These are phyloP conservation scores for Grapholita molesta DNA, from an alignment of 1,140 invertebrate species.

Conservation along the genomic window DNA sequence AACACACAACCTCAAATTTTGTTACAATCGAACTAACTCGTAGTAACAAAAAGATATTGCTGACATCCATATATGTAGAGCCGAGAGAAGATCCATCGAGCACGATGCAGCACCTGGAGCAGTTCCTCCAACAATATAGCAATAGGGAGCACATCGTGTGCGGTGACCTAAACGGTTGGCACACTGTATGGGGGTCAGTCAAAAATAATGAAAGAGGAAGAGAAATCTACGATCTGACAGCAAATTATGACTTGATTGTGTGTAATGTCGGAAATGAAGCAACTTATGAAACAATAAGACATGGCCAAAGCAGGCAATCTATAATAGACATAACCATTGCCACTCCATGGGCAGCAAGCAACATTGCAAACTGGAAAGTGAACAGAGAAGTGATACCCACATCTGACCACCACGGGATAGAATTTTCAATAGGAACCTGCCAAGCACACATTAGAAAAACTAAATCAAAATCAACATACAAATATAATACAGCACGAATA, in stretches of 20 bases:
- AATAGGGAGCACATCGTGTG: background rate
- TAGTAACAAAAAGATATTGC: background rate
- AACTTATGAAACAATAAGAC: background rate
- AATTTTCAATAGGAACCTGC: background rate
- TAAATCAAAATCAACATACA: background rate
- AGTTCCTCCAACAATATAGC: background rate
- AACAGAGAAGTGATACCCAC: background rate
- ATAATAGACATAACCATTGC: background rate
- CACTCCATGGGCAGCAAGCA: background rate
- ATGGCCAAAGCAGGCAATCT: background rate
- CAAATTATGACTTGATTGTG: background rate
- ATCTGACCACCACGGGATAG: background rate
- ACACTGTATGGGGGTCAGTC: background rate
- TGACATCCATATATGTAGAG: background rate
- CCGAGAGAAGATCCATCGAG: background rate
- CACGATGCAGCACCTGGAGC: background rate
- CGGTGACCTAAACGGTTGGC: background rate
- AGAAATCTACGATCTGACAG: background rate
- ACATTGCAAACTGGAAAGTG: background rate
- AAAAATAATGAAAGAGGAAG: background rate
- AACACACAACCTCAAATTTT: no score
- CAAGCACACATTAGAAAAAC: background rate
- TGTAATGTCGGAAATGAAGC: background rate
- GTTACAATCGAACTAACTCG: background rate
- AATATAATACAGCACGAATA: background rate